Conservation (phyloP, 2,888 invertebrate genomes). For the Blastobasis lacticolella region DNA sequence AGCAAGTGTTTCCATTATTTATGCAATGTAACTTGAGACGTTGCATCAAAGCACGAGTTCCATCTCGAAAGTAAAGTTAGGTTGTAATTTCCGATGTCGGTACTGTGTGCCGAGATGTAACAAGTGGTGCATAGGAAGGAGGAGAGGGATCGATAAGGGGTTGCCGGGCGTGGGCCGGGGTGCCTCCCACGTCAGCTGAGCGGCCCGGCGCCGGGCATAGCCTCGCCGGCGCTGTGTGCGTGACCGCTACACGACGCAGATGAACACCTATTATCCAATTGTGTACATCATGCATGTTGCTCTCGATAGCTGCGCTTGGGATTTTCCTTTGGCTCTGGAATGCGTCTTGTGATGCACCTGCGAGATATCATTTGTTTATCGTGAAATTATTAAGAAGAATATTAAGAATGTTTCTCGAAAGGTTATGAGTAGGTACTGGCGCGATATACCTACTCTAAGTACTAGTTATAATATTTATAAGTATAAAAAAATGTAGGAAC, state of each 20-base stretch:
- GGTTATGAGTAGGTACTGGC: too few relatives aligned
- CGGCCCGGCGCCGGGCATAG: constrained; percentile 9
- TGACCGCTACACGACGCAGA: not conserved
- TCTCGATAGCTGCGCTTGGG: not conserved
- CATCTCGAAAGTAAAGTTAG: not conserved
- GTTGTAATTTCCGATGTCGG: not conserved
- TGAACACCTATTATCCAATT: not conserved
- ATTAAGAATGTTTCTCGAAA: too few relatives aligned
- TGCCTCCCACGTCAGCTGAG: constrained; percentile 38
- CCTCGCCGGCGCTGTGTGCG: not conserved
- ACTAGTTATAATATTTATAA: too few relatives aligned
- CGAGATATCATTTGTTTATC: too few relatives aligned
- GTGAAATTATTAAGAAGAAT: too few relatives aligned
- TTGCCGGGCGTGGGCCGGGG: constrained; percentile 22
- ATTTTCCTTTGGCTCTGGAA: not conserved
- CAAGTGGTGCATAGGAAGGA: constrained; percentile 58
- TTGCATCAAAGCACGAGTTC: too few relatives aligned
- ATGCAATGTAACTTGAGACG: too few relatives aligned
- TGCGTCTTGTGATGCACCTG: too few relatives aligned
- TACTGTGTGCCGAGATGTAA: constrained; percentile 36
- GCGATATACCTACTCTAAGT: too few relatives aligned
- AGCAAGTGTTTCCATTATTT: not conserved
- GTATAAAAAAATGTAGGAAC: too few relatives aligned
- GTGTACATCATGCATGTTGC: not conserved
- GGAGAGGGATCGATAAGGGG: constrained; percentile 35